Conservation (phyloP, 64 coral and sea anemone genomes). For the Cladopsammia gracilis region DNA sequence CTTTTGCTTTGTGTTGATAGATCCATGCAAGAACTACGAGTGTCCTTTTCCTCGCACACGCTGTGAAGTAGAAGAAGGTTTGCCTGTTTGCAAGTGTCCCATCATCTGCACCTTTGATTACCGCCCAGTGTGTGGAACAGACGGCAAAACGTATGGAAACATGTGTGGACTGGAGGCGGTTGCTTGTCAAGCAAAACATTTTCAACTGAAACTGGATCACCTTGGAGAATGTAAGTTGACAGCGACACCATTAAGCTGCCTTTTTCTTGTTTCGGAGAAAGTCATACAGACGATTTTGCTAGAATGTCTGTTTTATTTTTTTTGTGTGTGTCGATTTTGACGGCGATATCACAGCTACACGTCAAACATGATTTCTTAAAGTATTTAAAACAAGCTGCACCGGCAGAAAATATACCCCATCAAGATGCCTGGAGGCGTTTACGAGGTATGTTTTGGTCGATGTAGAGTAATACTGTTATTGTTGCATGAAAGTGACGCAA, state of each 20-base stretch:
- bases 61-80: constrained; percentile 20
- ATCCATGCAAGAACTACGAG: constrained; percentile 17
- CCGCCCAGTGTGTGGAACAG: constrained; percentile 65
- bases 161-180: constrained; percentile 3
- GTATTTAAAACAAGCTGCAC: too few species aligned
- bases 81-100: constrained; percentile 26
- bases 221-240: constrained; percentile 28
- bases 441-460: too few species aligned
- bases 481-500: too few species aligned
- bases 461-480: too few species aligned
- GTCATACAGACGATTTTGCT: too few species aligned
- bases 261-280: background rate
- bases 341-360: too few species aligned
- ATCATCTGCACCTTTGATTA: background rate
- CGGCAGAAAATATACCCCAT: too few species aligned
- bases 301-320: background rate
- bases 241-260: too few species aligned
- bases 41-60: constrained; percentile 25
- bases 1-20: background rate
- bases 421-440: too few species aligned
- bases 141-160: constrained; percentile 61
- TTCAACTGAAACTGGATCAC: background rate
- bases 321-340: too few species aligned
- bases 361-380: too few species aligned
- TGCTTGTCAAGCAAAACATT: constrained; percentile 53